phyloP scores from a whole-genome alignment of 1,140 invertebrate species.

The Camponotus vicinus region DNA sequence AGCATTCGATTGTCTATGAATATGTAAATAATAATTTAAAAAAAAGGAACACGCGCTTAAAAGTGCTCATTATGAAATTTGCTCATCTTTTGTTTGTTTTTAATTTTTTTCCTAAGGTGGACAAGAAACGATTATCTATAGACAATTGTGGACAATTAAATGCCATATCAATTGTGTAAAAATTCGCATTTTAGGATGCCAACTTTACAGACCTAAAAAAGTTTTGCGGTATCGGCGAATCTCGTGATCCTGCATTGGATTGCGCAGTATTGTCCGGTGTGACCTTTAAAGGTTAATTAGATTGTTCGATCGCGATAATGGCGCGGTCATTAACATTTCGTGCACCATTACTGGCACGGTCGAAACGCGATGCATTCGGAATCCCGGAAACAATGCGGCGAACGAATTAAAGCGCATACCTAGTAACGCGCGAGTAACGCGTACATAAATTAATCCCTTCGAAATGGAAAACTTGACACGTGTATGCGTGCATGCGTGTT shows the following conservation, averaged over 20 bases:
- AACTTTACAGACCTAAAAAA: not conserved
- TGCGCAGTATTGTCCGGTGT: constrained; percentile 17
- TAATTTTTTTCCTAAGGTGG: no score
- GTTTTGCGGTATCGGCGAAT: not conserved
- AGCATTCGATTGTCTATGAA: no score
- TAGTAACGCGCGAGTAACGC: constrained; percentile 61
- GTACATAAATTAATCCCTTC: constrained; percentile 74
- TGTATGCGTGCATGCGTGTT: not conserved
- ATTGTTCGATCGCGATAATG: constrained; percentile 52
- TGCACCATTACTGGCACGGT: constrained; percentile 35
- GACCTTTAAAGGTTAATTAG: constrained; percentile 61
- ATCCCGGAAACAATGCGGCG: constrained; percentile 55
- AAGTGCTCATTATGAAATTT: no score
- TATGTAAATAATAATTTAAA: no score
- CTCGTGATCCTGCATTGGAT: no score
- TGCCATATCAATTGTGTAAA: no score
- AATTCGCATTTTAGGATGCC: no score
- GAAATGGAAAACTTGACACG: not conserved
- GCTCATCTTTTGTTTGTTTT: no score
- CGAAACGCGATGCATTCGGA: constrained; percentile 36
- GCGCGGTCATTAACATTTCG: constrained; percentile 46
- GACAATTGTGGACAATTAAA: no score
- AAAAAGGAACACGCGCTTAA: no score
- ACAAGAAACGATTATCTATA: no score
- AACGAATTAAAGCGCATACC: constrained; percentile 60